Percentiles rank a stretch among this genome's conserved stretches.
These are phyloP conservation scores for Ptychadena robeensis DNA, from an alignment of 2,797 vertebrate species.

Conservation along the genomic window DNA sequence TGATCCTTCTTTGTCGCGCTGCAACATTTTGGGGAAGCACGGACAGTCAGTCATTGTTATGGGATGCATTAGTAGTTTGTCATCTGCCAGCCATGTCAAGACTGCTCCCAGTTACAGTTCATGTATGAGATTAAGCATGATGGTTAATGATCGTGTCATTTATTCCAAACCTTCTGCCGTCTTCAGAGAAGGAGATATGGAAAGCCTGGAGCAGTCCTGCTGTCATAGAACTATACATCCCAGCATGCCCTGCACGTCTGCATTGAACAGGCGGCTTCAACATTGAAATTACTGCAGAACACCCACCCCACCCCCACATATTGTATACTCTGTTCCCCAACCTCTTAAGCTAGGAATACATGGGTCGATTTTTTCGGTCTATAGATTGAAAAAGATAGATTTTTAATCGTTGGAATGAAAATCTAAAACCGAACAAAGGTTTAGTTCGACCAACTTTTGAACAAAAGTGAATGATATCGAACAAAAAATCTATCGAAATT, in stretches of 20 bases:
- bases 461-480: too few relatives aligned
- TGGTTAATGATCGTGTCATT: background rate
- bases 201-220: background rate
- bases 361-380: too few relatives aligned
- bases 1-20: background rate
- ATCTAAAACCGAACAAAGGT: too few relatives aligned
- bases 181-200: background rate
- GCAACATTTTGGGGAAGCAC: background rate
- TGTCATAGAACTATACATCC: background rate
- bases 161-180: background rate
- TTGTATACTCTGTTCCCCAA: too few relatives aligned
- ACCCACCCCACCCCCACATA: too few relatives aligned
- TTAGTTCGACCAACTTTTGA: too few relatives aligned
- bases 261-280: too few relatives aligned
- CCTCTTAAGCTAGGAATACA: too few relatives aligned
- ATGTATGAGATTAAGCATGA: background rate
- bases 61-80: background rate
- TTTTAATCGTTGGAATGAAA: too few relatives aligned
- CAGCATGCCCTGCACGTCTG: background rate
- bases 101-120: background rate
- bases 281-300: too few relatives aligned
- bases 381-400: too few relatives aligned
- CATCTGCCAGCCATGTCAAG: conserved; percentile 1
- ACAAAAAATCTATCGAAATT: too few relatives aligned
- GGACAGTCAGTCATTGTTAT: conserved; percentile 20